These are phyloP conservation scores for Heterohyrax brucei DNA, from an alignment of 2,797 vertebrate genomes.

Conservation along the genomic window DNA sequence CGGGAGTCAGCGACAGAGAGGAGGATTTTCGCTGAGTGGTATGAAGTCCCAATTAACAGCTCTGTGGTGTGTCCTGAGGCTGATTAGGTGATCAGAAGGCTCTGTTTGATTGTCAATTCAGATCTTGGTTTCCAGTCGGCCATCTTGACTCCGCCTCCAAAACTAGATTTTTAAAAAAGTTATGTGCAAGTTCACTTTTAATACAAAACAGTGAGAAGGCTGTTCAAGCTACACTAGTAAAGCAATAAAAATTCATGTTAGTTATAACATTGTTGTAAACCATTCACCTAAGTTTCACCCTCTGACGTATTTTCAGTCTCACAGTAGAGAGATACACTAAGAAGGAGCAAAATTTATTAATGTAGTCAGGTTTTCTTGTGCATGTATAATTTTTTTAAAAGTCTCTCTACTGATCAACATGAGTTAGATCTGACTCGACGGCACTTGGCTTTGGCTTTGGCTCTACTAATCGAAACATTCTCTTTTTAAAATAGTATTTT, in stretches of 20 bases:
- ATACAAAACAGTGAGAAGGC: conserved; percentile 53
- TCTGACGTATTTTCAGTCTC: conserved; percentile 17
- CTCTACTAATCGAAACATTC: conserved; percentile 10
- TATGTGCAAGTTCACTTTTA: neutral
- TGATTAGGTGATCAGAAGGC: no score
- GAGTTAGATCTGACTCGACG: no score
- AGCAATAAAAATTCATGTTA: neutral
- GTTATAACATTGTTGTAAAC: neutral
- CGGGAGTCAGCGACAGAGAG: no score
- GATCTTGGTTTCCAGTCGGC: no score
- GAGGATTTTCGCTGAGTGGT: no score
- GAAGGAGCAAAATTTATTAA: conserved; percentile 61
- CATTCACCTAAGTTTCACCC: neutral
- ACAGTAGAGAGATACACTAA: neutral
- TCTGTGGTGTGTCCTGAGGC: no score
- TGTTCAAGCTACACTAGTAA: neutral
- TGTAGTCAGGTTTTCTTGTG: neutral
- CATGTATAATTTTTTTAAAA: neutral
- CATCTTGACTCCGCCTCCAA: no score
- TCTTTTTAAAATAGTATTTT: conserved; percentile 58
- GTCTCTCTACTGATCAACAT: no score
- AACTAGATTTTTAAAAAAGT: neutral
- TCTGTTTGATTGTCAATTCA: no score
- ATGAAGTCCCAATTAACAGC: no score
- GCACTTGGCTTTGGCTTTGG: no score